Conservation (phyloP, 2,797 vertebrate species). For the Catharus ustulatus region DNA sequence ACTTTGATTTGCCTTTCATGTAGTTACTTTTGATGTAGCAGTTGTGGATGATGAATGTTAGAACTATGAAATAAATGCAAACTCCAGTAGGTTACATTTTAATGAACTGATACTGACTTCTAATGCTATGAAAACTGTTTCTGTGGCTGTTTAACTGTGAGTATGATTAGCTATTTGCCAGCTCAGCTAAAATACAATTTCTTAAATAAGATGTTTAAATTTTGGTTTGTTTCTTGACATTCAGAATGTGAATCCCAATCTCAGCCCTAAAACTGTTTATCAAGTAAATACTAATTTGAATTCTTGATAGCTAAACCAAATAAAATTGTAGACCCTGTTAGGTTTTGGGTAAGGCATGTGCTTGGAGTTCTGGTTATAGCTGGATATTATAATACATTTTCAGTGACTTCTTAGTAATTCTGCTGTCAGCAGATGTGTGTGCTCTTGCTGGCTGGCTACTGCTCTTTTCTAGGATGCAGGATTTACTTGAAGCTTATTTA, state of each 20-base stretch:
- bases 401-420: neutral
- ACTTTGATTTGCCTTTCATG: conserved; percentile 19
- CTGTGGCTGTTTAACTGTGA: neutral
- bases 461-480: neutral
- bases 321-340: neutral
- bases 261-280: neutral
- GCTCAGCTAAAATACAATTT: neutral
- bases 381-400: neutral
- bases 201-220: neutral
- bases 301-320: neutral
- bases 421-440: neutral
- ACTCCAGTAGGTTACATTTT: neutral
- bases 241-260: neutral
- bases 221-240: neutral
- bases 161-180: neutral
- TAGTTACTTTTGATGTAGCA: neutral
- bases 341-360: neutral
- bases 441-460: neutral
- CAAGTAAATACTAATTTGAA: neutral
- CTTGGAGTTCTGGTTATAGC: neutral
- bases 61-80: neutral
- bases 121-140: neutral
- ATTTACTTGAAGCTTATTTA: neutral
- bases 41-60: neutral
- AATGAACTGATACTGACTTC: neutral